A percentile compares a stretch with the other conserved stretches of the same genome.
Evolutionary conservation across 64 coral and sea anemone species (phyloP).

Genomic region (Actinia tenebrosa): DNA sequence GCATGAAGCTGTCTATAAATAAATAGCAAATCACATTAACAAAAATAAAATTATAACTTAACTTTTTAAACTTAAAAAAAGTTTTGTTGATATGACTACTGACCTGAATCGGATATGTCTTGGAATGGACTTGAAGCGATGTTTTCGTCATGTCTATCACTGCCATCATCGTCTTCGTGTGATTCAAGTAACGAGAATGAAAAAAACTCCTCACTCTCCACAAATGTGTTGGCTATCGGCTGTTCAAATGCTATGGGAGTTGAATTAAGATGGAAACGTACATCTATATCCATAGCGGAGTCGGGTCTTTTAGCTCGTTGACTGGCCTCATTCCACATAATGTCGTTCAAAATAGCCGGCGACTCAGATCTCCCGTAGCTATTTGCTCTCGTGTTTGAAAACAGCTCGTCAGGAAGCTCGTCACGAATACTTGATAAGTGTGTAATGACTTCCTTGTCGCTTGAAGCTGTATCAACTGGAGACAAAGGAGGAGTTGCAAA

Average conservation of each 20-base stretch:
- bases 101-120: neutral
- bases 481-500: constrained; percentile 47
- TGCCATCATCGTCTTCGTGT: neutral
- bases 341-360: constrained; percentile 54
- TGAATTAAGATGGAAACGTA: constrained; percentile 26
- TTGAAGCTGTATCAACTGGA: constrained; percentile 26
- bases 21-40: too few species aligned
- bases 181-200: constrained; percentile 12
- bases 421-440: constrained; percentile 10
- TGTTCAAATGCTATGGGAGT: constrained; percentile 28
- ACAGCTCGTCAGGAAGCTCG: neutral
- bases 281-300: constrained; percentile 46
- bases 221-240: constrained; percentile 34
- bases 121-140: neutral
- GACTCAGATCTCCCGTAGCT: constrained; percentile 1
- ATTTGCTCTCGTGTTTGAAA: constrained; percentile 25
- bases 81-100: neutral
- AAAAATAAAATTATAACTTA: neutral
- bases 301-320: constrained; percentile 44
- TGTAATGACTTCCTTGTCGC: constrained; percentile 24
- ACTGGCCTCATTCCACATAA: constrained; percentile 49
- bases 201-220: constrained; percentile 36
- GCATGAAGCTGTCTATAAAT: too few species aligned
- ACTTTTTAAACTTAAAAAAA: neutral
- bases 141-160: neutral